Base-by-base conservation (phyloP, 2,888 invertebrate genomes). In the Schrankia costaestrigalis region DNA sequence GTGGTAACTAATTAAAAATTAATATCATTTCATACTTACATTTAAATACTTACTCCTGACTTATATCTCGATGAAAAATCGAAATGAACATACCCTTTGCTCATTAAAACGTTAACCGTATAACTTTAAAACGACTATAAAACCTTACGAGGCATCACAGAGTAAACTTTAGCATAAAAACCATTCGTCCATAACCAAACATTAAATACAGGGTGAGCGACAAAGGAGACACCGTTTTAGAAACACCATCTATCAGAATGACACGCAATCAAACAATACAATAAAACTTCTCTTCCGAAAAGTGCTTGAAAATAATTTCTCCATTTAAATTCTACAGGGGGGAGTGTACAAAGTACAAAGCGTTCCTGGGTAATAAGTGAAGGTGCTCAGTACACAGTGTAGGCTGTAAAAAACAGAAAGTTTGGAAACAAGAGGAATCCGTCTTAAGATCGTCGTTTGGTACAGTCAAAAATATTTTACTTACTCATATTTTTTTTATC, bases 221-320 rank as follows among this genome's bases (percentile, higher is more conserved):
- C 76, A 81, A 80, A 78, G 60, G 71, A 65, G 69, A 63, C 62
- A 77, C 75, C 79, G 70, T 84, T 82, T 81, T 64, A 67, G 71
- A 71, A 71, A 67, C 74, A 79, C 75, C 83, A 86, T 86, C 83
- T 81, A 81, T 84, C 82, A 82, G 77, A 73, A 75, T 83, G 86
- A 85, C 86, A 85, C 71, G 81, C 80, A 87, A 87, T 86, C 86
- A 86, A 86, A 86, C 83, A 86, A 85, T 86, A 87, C 84, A 87
- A 87, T 86, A 84, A 86, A 86, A 84, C 77, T 84, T 84, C 79
- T 81, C 75, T 78, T 62, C 72, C 76, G 75, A 85, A 87, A 86
- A 86, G 85, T 86, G 82, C 85, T 87, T 84, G 74, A 85, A 81
- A 84, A 86, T 86, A 87, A 87, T 86, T 71, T 86, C 78, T 60